phyloP scores from a whole-genome alignment of 1,140 invertebrate genomes.

The Cherax destructor region DNA sequence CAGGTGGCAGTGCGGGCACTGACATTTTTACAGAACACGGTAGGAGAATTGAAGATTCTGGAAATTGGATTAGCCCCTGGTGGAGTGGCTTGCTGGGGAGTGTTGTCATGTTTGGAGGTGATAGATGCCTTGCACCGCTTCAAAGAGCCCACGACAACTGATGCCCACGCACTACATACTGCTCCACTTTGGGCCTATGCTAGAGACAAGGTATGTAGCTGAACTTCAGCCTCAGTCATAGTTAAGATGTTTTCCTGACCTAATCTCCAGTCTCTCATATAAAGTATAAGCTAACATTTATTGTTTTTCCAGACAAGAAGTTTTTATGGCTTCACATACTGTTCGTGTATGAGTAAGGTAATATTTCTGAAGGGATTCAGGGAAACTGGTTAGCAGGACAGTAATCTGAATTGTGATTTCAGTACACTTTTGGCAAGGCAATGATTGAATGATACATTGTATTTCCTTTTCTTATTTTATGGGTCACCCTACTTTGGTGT shows the following conservation, averaged over 20 bases:
- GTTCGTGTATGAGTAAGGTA: background rate
- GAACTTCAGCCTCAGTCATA: background rate
- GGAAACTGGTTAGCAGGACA: too few species aligned
- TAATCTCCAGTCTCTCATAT: too few species aligned
- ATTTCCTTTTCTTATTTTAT: too few species aligned
- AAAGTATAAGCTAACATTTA: background rate
- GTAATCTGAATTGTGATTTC: too few species aligned
- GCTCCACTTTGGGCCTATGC: slow-evolving; percentile 94
- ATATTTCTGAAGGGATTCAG: too few species aligned
- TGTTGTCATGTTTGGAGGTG: slow-evolving; percentile 93
- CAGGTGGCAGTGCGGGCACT: slow-evolving; percentile 90
- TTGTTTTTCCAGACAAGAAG: background rate
- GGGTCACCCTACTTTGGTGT: too few species aligned
- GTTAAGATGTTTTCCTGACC: too few species aligned
- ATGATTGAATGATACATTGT: too few species aligned
- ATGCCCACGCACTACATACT: slow-evolving; percentile 90
- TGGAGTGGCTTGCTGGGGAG: slow-evolving; percentile 93
- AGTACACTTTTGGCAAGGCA: too few species aligned
- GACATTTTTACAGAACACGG: slow-evolving; percentile 89
- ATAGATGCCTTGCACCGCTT: slow-evolving; percentile 79
- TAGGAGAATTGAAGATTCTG: slow-evolving; percentile 87
- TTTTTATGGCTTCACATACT: background rate
- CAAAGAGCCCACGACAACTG: slow-evolving; percentile 73
- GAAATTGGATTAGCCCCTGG: slow-evolving; percentile 87
- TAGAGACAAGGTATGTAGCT: slow-evolving; percentile 82